phyloP scores from a whole-genome alignment of 2,888 invertebrate genomes.

The Chelonus formosanus region DNA sequence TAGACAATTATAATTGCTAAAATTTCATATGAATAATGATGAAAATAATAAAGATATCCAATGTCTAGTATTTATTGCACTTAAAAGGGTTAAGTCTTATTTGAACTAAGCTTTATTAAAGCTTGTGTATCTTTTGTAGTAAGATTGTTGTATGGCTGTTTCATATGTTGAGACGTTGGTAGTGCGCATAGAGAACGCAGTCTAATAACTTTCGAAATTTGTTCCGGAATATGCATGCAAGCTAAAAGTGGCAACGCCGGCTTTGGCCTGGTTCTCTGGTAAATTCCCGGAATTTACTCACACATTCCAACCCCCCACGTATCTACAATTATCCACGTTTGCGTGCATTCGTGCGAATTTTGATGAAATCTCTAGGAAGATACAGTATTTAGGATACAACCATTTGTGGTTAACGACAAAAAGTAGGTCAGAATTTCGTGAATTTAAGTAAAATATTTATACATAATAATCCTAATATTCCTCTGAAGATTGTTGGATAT shows the following conservation, averaged over 20 bases:
- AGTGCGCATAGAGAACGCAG: conserved; percentile 1
- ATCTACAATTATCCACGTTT: conserved; percentile 25
- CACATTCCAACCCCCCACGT: conserved; percentile 2
- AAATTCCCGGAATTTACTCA: conserved; percentile 22
- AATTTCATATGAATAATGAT: too few relatives aligned
- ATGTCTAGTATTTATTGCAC: too few relatives aligned
- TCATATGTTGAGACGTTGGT: not conserved
- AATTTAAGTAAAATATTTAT: not conserved
- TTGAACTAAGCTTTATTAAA: too few relatives aligned
- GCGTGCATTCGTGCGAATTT: conserved; percentile 18
- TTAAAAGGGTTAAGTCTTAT: too few relatives aligned
- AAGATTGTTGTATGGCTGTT: not conserved
- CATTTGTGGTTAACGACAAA: not conserved
- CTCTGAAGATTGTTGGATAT: not conserved
- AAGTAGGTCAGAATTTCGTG: not conserved
- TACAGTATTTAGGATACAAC: not conserved
- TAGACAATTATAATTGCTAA: too few relatives aligned
- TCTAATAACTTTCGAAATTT: conserved; percentile 27
- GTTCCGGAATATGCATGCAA: conserved; percentile 11
- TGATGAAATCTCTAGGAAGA: conserved; percentile 16
- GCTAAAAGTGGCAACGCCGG: conserved; percentile 25
- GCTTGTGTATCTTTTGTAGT: not conserved
- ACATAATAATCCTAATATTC: too few relatives aligned
- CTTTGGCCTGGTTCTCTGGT: conserved; percentile 22
- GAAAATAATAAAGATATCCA: too few relatives aligned